Evolutionary conservation across 2,888 invertebrate species (phyloP).

Genomic region (Labia minor): DNA sequence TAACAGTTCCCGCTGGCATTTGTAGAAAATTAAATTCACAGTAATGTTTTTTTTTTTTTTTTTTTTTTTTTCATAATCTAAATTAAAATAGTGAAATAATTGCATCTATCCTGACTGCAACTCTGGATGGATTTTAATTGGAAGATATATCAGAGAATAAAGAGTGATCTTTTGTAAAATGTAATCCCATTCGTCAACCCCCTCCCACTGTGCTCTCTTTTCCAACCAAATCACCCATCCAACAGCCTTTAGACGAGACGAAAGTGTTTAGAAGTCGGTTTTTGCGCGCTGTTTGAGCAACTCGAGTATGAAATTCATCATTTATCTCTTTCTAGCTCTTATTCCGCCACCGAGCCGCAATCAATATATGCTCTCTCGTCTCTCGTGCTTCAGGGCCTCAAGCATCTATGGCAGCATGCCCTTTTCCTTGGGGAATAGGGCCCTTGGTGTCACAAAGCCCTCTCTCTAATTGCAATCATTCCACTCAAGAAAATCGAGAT

Average conservation of each 20-base stretch:
- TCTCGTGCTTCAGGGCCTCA: background rate
- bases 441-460: no score
- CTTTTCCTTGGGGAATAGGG: background rate
- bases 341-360: background rate
- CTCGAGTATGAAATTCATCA: constrained; percentile 13
- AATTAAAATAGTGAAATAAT: no score
- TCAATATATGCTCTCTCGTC: constrained; percentile 5
- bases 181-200: no score
- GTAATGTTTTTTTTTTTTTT: background rate
- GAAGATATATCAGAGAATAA: background rate
- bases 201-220: no score
- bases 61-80: no score
- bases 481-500: no score
- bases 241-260: background rate
- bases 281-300: constrained; percentile 4
- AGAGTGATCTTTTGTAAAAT: background rate
- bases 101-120: no score
- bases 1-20: background rate
- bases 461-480: no score
- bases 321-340: constrained; percentile 13
- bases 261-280: constrained; percentile 13
- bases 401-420: background rate
- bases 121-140: background rate
- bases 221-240: background rate
- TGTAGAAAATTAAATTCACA: background rate